Base-by-base conservation (phyloP, 1,140 invertebrate genomes). In the Paracyclopina nana region DNA sequence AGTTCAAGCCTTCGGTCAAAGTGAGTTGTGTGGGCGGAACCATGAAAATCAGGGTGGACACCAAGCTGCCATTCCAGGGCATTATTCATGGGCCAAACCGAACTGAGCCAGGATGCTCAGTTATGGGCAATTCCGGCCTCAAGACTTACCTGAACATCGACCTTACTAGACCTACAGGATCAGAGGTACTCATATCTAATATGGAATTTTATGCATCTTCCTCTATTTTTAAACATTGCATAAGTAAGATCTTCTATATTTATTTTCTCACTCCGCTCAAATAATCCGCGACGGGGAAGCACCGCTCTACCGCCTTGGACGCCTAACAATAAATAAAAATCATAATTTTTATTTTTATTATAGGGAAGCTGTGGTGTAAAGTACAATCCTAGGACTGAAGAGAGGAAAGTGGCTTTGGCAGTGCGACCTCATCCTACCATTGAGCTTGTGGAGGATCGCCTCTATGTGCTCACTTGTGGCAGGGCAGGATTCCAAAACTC, bases 391-490 rank as follows among this genome's bases (percentile, higher is more conserved):
- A n/a, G n/a, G 24, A 24, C 42, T 12, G 24, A 84, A 62, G 82
- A 90, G 60, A 71, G 80, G 53, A 84, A 81, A 25, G 72, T 88
- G 41, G 79, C 82, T 30, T 74, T 90, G 55, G 82, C 82, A 12
- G 83, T 90, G 26, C 72, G 84, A 59, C 78, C 85, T 57, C 84
- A 90, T 64, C 75, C 77, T 60, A 86, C 82, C 14, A 68, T 90
- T 54, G 85, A 91, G 65, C 63, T 90, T 55, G 82, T 82, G 24
- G 82, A 87, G 61, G 85, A 91, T 68, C 87, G 87, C 66, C 83
- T 82, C 62, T 91, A 86, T 68, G 79, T 87, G 55, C 85, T 90
- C 58, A 87, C 81, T 40, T 91, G 85, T 65, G 82, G 82, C 53
- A 86, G 86, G 65, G 75, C 81, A 11, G 80, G 80, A 54, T 85